Percentiles rank a stretch among this genome's conserved stretches.
Conservation (phyloP, 2,113 vertebrate species). For the Pseudolaguvia tuberculata region DNA sequence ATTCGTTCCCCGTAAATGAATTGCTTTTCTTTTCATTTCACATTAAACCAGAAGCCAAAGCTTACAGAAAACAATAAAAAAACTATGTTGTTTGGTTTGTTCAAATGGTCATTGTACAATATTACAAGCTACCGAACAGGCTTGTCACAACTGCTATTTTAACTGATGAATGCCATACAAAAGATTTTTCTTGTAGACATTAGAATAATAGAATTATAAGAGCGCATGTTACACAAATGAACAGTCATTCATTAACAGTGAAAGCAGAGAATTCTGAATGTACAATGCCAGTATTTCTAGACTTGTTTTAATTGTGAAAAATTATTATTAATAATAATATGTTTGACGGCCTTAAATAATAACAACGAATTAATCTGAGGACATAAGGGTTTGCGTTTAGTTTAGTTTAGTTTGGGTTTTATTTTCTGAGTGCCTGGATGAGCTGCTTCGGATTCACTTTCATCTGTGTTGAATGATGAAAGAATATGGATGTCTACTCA, state of each 20-base stretch:
- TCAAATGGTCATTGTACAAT: not conserved
- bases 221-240: not conserved
- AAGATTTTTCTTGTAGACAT: not conserved
- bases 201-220: not conserved
- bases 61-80: not conserved
- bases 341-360: no score
- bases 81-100: not conserved
- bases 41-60: not conserved
- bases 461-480: conserved; percentile 3
- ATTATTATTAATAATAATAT: no score
- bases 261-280: not conserved
- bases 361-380: no score
- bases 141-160: not conserved
- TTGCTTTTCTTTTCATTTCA: not conserved
- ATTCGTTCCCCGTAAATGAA: not conserved
- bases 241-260: not conserved
- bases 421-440: not conserved
- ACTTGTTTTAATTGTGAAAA: not conserved
- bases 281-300: not conserved
- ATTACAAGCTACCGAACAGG: not conserved
- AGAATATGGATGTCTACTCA: not conserved
- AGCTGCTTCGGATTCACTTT: not conserved
- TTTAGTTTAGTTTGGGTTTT: conserved; percentile 15
- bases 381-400: conserved; percentile 6
- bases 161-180: not conserved